Evolutionary conservation across 2,888 invertebrate species (phyloP).

Genomic region (Drosophila kuntzei): DNA sequence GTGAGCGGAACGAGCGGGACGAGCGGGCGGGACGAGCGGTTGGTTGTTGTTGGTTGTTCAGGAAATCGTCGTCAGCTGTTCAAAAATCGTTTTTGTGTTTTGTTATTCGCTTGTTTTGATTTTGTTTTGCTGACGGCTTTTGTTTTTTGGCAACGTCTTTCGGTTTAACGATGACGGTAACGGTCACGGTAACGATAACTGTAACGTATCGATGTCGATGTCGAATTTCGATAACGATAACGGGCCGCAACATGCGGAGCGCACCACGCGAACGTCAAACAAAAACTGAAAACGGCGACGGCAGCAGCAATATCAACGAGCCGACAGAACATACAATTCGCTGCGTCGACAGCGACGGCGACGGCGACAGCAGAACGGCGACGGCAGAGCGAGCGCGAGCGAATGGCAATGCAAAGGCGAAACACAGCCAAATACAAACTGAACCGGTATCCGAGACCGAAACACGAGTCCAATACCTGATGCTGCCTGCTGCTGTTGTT

Average conservation of each 20-base stretch:
- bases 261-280: constrained; percentile 77
- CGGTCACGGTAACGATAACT: constrained; percentile 26
- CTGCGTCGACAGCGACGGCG: constrained; percentile 34
- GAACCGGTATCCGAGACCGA: constrained; percentile 46
- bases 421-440: constrained; percentile 58
- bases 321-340: constrained; percentile 37
- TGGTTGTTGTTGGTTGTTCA: background rate
- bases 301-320: constrained; percentile 56
- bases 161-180: constrained; percentile 19
- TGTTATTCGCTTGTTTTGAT: constrained; percentile 11
- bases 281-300: constrained; percentile 71
- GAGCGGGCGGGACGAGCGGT: background rate
- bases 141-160: constrained; percentile 39
- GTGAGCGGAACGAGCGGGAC: constrained; percentile 11
- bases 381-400: constrained; percentile 51
- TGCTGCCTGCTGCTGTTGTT: constrained; percentile 35
- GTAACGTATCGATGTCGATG: constrained; percentile 39
- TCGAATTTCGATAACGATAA: constrained; percentile 51
- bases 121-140: constrained; percentile 20
- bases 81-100: constrained; percentile 12
- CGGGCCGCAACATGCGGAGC: constrained; percentile 63
- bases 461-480: constrained; percentile 52
- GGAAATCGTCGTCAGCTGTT: constrained; percentile 37
- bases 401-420: constrained; percentile 66
- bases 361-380: constrained; percentile 33